phyloP scores from a whole-genome alignment of 2,888 invertebrate species.

The Helicoverpa assulta region DNA sequence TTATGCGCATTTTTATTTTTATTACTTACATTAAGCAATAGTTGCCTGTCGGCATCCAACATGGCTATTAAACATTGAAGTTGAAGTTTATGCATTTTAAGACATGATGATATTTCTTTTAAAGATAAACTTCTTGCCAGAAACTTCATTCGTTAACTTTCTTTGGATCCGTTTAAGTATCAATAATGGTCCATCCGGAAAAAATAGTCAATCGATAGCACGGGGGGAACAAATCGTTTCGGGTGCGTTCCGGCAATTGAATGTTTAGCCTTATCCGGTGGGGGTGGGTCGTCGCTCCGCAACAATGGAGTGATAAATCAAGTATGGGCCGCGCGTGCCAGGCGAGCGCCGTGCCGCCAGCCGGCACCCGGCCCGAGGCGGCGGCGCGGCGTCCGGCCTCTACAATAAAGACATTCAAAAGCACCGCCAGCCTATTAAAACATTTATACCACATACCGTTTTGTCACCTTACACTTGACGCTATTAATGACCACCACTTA shows the following conservation, averaged over 20 bases:
- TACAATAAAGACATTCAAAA: constrained; percentile 80
- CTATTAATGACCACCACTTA: constrained; percentile 6
- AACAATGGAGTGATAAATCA: constrained; percentile 90
- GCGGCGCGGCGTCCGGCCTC: constrained; percentile 74
- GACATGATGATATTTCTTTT: not conserved
- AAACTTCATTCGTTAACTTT: constrained; percentile 12
- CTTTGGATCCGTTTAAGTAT: constrained; percentile 64
- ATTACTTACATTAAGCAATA: not conserved
- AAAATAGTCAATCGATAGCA: constrained; percentile 83
- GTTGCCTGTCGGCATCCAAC: not conserved
- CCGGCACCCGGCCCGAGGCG: constrained; percentile 64
- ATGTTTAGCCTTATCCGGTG: constrained; percentile 88
- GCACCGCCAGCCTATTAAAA: constrained; percentile 71
- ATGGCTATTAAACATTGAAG: not conserved
- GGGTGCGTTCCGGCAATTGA: constrained; percentile 88
- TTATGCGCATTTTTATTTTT: constrained; percentile 31
- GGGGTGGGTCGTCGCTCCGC: constrained; percentile 84
- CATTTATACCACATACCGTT: constrained; percentile 51
- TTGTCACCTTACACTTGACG: constrained; percentile 48
- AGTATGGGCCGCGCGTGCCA: constrained; percentile 88
- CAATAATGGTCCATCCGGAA: constrained; percentile 70
- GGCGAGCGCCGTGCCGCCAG: constrained; percentile 63
- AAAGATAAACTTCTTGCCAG: constrained; percentile 4
- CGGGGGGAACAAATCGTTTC: constrained; percentile 86
- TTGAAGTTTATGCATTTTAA: too few relatives aligned